Percentiles rank a stretch among this genome's conserved stretches.
These are phyloP conservation scores for Theocolax elegans DNA, from an alignment of 1,140 invertebrate genomes.

Conservation along the genomic window DNA sequence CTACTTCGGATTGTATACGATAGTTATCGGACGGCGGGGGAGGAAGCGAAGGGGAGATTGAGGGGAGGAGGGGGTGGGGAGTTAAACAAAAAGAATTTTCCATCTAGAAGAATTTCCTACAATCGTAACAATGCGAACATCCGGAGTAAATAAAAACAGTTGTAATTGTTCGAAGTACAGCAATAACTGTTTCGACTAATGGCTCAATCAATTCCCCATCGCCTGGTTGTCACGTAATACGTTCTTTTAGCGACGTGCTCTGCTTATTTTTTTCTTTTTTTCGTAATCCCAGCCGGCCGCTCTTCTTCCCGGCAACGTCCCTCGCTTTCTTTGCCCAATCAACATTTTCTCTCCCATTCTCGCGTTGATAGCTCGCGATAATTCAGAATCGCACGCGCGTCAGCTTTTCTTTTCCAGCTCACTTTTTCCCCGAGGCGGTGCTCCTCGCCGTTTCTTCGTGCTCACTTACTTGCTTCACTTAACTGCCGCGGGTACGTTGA, in stretches of 20 bases:
- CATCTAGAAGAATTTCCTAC: no score
- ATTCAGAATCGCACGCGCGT: slow-evolving; percentile 13
- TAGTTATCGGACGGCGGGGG: no score
- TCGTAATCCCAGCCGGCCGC: not conserved
- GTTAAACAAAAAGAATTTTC: no score
- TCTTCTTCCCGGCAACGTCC: slow-evolving; percentile 23
- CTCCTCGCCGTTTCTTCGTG: slow-evolving; percentile 41
- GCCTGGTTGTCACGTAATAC: not conserved
- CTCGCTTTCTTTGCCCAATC: slow-evolving; percentile 20
- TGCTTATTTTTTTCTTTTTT: not conserved
- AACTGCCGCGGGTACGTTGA: slow-evolving; percentile 57
- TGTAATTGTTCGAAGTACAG: no score
- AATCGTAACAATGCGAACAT: no score
- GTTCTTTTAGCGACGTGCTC: not conserved
- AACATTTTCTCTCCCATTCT: not conserved
- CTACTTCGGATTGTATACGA: no score
- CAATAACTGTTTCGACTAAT: not conserved
- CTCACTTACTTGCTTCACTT: no score
- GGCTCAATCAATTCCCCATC: slow-evolving; percentile 10
- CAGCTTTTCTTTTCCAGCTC: slow-evolving; percentile 35
- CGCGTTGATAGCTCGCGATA: not conserved
- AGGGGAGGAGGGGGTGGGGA: no score
- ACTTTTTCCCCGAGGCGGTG: slow-evolving; percentile 35
- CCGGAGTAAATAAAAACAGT: no score
- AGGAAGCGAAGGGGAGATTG: no score